Evolutionary conservation across 2,113 vertebrate genomes (phyloP).

Genomic region (Trichechus manatus): DNA sequence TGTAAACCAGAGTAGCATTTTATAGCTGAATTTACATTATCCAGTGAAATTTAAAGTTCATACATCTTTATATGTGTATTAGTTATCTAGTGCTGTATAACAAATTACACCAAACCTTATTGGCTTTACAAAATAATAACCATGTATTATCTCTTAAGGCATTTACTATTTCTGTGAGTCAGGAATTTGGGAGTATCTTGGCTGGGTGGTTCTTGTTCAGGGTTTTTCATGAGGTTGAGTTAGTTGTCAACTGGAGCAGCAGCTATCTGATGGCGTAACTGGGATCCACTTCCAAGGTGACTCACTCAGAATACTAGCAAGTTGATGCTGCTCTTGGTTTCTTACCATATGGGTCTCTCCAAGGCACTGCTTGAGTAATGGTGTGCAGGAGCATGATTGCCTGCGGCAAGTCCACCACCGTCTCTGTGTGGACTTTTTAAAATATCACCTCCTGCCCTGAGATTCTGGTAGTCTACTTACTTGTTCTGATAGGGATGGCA

Average conservation of each 20-base stretch:
- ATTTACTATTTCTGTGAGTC: neutral
- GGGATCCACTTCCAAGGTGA: neutral
- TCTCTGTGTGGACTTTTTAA: neutral
- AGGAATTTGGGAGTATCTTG: neutral
- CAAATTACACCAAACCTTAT: neutral
- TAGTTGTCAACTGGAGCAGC: too few relatives aligned
- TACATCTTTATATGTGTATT: constrained; percentile 12
- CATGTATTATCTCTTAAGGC: neutral
- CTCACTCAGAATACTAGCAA: neutral
- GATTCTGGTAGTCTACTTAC: neutral
- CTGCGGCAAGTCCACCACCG: neutral
- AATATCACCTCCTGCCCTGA: neutral
- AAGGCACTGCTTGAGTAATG: neutral
- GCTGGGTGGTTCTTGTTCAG: neutral
- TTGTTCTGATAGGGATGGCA: neutral
- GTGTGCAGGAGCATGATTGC: neutral
- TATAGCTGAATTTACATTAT: constrained; percentile 63
- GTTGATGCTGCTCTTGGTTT: neutral
- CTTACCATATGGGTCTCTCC: neutral
- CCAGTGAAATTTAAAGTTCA: constrained; percentile 62
- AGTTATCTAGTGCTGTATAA: neutral
- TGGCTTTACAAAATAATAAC: neutral
- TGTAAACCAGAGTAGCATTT: constrained; percentile 58
- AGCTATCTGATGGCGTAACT: neutral
- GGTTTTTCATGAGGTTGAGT: neutral